Conservation (phyloP, 2,113 vertebrate species). For the Pterophyllum scalare region DNA sequence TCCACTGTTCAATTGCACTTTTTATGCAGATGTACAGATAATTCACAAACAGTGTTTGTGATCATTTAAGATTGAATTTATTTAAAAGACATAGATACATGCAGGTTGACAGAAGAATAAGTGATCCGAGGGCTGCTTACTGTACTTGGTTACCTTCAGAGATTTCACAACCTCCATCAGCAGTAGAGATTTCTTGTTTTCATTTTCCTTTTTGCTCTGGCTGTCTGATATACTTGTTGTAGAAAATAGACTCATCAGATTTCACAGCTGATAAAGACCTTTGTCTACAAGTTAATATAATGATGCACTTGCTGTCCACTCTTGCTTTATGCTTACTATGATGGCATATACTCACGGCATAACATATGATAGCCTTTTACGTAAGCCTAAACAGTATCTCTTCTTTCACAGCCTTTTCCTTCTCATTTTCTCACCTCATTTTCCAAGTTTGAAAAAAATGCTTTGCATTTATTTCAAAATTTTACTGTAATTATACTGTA, state of each 20-base stretch:
- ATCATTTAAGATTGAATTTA: neutral
- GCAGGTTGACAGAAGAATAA: neutral
- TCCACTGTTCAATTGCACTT: neutral
- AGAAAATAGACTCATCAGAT: neutral
- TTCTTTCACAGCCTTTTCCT: constrained; percentile 27
- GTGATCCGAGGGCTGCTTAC: no score
- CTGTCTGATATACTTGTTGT: neutral
- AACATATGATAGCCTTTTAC: neutral
- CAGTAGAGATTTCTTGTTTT: neutral
- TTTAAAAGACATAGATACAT: neutral
- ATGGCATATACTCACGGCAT: neutral
- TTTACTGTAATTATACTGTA: neutral
- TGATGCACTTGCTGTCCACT: neutral
- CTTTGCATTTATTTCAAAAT: constrained; percentile 7
- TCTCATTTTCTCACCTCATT: constrained; percentile 9
- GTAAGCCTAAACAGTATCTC: neutral
- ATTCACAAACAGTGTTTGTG: neutral
- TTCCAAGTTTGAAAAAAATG: neutral
- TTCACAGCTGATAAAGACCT: neutral
- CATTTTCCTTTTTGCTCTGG: neutral
- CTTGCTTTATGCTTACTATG: neutral
- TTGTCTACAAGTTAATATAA: neutral
- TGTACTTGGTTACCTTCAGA: no score
- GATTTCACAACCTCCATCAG: no score
- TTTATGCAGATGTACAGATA: neutral